Conservation (phyloP, 2,797 vertebrate species). For the Phrynocephalus vlangalii region DNA sequence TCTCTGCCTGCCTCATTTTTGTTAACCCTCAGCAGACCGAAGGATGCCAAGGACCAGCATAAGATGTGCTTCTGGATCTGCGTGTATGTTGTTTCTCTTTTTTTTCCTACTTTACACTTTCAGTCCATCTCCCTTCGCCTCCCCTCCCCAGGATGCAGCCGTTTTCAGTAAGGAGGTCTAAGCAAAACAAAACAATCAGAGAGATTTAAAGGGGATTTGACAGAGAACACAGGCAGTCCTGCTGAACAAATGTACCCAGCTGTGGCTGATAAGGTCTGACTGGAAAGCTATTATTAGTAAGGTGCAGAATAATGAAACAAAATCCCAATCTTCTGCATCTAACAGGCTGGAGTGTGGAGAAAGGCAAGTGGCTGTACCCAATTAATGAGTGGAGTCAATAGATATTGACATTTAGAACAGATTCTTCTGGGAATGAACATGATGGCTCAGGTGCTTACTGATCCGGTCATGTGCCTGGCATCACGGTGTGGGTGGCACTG, state of each 20-base stretch:
- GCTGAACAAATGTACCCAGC: neutral
- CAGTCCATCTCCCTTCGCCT: neutral
- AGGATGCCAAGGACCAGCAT: slow-evolving; percentile 31
- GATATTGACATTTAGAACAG: neutral
- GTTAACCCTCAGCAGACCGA: slow-evolving; percentile 65
- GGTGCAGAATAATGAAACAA: rapidly evolving
- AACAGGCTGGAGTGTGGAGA: neutral
- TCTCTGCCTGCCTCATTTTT: slow-evolving; percentile 14
- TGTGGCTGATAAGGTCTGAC: neutral
- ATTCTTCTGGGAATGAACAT: neutral
- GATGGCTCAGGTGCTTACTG: neutral
- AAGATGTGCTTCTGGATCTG: neutral
- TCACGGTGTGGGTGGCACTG: too few relatives aligned
- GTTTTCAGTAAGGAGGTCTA: rapidly evolving
- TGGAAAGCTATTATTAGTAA: neutral
- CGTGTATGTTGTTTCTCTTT: neutral
- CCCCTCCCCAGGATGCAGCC: neutral
- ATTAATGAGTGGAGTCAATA: neutral
- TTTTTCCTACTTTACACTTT: neutral
- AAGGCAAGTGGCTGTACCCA: neutral
- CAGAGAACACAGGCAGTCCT: neutral
- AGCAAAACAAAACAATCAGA: neutral
- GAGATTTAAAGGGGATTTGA: neutral
- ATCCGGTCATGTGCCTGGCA: neutral
- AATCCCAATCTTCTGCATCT: neutral